These are phyloP conservation scores for Drosophila teissieri DNA, from an alignment of 1,140 invertebrate species.

Conservation along the genomic window DNA sequence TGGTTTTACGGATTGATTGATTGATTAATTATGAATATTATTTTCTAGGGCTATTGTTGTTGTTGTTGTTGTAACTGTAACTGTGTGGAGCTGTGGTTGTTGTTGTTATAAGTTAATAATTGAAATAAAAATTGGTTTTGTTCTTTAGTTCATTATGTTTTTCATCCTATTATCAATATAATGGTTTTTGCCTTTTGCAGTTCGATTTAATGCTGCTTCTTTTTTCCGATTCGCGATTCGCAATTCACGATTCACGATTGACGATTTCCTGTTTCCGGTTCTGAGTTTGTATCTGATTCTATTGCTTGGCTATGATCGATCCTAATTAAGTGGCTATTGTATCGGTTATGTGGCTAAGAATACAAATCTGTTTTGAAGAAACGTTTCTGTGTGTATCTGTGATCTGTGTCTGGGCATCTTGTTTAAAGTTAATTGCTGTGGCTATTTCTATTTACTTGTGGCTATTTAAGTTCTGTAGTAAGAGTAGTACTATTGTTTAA, in stretches of 20 bases:
- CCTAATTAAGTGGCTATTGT: slow-evolving; percentile 77
- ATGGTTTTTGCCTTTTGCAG: slow-evolving; percentile 40
- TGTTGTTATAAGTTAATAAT: slow-evolving; percentile 66
- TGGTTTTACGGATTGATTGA: slow-evolving; percentile 46
- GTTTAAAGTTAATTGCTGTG: slow-evolving; percentile 74
- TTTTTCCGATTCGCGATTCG: slow-evolving; percentile 53
- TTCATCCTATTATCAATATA: slow-evolving; percentile 23
- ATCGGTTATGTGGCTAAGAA: slow-evolving; percentile 73
- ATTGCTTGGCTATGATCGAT: slow-evolving; percentile 64
- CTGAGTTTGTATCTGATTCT: slow-evolving; percentile 38
- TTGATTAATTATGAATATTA: slow-evolving; percentile 75
- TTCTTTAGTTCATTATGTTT: slow-evolving; percentile 29
- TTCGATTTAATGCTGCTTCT: slow-evolving; percentile 70
- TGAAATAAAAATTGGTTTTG: slow-evolving; percentile 77
- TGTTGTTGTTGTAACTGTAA: slow-evolving; percentile 54
- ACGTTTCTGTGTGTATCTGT: slow-evolving; percentile 35
- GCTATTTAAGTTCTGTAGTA: slow-evolving; percentile 77
- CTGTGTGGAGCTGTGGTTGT: slow-evolving; percentile 47
- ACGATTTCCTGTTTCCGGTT: slow-evolving; percentile 18
- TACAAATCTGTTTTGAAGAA: slow-evolving; percentile 64
- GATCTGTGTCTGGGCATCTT: slow-evolving; percentile 28
- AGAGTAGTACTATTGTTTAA: slow-evolving; percentile 81
- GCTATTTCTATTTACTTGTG: slow-evolving; percentile 79
- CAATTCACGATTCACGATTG: slow-evolving; percentile 22
- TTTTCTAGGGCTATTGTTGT: slow-evolving; percentile 74